Evolutionary conservation across 2,113 vertebrate species (phyloP).

Genomic region (Chlamydotis undulata): DNA sequence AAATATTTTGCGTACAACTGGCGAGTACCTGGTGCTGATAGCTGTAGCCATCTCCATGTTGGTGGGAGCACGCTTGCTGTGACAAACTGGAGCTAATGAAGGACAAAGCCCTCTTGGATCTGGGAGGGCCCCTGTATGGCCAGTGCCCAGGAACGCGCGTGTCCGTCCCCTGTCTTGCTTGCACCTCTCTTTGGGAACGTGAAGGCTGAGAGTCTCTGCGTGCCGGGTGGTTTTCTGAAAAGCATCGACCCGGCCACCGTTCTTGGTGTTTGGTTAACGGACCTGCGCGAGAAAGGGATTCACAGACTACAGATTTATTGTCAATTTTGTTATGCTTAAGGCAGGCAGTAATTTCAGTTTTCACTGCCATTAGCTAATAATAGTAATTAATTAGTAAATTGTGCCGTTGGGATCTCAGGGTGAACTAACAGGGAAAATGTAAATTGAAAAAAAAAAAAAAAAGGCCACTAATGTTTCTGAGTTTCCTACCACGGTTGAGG

Average conservation of each 20-base stretch:
- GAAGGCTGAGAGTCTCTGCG: neutral
- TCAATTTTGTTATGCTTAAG: slow-evolving; percentile 75
- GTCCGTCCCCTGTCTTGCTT: neutral
- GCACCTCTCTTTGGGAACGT: neutral
- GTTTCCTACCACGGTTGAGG: slow-evolving; percentile 37
- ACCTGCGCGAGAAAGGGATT: slow-evolving; percentile 35
- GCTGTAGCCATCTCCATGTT: neutral
- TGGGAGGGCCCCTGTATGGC: neutral
- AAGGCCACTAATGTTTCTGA: slow-evolving; percentile 61
- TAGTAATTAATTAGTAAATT: slow-evolving; percentile 83
- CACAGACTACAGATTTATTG: slow-evolving; percentile 64
- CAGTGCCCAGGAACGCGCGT: neutral
- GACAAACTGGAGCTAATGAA: neutral
- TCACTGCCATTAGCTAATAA: slow-evolving; percentile 79
- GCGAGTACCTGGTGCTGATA: neutral
- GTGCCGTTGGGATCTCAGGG: slow-evolving; percentile 72
- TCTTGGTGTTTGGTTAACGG: neutral
- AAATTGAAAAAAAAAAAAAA: slow-evolving; percentile 58
- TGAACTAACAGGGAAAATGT: slow-evolving; percentile 75
- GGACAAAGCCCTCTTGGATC: neutral
- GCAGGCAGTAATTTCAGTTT: slow-evolving; percentile 78
- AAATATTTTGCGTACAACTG: neutral
- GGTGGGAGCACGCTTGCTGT: neutral
- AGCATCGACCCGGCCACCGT: neutral
- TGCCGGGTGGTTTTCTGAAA: neutral